These are phyloP conservation scores for Drosophila cardini DNA, from an alignment of 1,140 invertebrate species.

Conservation along the genomic window DNA sequence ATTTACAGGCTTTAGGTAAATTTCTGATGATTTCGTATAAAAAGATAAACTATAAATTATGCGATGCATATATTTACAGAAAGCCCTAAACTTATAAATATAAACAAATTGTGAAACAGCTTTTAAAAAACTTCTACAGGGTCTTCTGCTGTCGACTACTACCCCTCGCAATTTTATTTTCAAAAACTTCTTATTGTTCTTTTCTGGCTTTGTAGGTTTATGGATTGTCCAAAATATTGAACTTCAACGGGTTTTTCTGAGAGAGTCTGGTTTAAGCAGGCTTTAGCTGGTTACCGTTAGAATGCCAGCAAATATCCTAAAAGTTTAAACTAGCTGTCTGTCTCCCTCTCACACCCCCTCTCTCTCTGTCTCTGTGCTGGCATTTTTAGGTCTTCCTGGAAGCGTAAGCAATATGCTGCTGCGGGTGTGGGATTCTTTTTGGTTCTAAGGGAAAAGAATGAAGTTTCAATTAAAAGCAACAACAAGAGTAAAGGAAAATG, in stretches of 20 bases:
- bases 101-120: too few relatives aligned
- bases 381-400: conserved; percentile 80
- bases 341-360: not conserved
- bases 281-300: conserved; percentile 76
- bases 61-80: too few relatives aligned
- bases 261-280: conserved; percentile 52
- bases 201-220: conserved; percentile 50
- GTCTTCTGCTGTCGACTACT: too few relatives aligned
- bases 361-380: conserved; percentile 23
- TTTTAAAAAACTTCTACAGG: too few relatives aligned
- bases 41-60: too few relatives aligned
- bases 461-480: conserved; percentile 59
- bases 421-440: conserved; percentile 42
- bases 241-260: conserved; percentile 46
- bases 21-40: too few relatives aligned
- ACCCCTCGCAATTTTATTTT: too few relatives aligned
- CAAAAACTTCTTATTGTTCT: conserved; percentile 38
- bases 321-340: not conserved
- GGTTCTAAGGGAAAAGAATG: conserved; percentile 28
- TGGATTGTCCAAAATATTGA: conserved; percentile 71
- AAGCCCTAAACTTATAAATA: too few relatives aligned
- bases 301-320: conserved; percentile 51
- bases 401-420: conserved; percentile 70
- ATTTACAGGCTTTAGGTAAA: too few relatives aligned
- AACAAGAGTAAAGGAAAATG: not conserved